Base-by-base conservation (phyloP, 2,113 vertebrate genomes). In the Amphiprion percula region DNA sequence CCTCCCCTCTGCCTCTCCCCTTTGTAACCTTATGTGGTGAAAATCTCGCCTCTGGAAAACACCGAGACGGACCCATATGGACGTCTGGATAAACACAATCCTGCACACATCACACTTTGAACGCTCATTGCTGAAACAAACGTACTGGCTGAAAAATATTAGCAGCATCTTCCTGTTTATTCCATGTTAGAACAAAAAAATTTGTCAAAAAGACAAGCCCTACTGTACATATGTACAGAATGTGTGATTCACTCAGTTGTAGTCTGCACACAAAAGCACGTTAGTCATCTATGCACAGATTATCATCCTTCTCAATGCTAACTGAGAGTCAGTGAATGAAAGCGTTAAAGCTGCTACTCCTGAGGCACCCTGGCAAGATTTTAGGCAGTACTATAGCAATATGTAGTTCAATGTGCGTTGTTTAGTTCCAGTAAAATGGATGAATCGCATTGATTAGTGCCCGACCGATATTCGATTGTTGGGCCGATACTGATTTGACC, bases 231-330 rank as follows among this genome's bases (percentile, higher is more conserved):
- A 28, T 4, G 6, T 15, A 26, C 17, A 61, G 53, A 71, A 28
- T 49, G 24, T 60, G 33, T 78, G 59, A 79, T 54, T 84, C 59
- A 68, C 56, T 62, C 21, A 21, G 46, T 64, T 54, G 28, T 50
- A 61, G 53, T 74, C 10, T 39, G 60, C 54, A 58, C n/a, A 68
- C 19, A 70, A 73, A 50, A 28, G 53, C 5, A 21, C 60, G 41
- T 82, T 50, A 80, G 62, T 85, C 73, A 80, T 80, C 65, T 46
- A 41, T 67, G 23, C 41, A 73, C 30, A 68, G 63, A 67, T 46
- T 44, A 66, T 44, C 41, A 60, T 44, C 37, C 62, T 16, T 54
- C 49, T 68, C n/a, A 16, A 28, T 21, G 28, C 28, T 61, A 21
- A 74, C 56, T 37, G 10, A 63, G 52, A 64, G n/a, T 30, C n/a